Evolutionary conservation across 2,888 invertebrate genomes (phyloP).

Genomic region (Cheilosia pagana): DNA sequence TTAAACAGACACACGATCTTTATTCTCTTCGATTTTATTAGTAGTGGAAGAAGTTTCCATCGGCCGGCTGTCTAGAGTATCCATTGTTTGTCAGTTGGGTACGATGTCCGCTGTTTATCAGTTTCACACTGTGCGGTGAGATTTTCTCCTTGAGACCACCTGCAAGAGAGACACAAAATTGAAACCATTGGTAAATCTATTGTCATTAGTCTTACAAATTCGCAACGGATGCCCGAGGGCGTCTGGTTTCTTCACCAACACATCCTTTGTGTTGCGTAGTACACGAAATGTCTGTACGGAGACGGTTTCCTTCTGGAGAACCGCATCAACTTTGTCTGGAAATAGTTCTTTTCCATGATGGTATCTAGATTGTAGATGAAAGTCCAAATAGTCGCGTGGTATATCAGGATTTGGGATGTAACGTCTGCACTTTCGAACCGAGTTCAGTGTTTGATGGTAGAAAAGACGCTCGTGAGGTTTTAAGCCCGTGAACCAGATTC

Average conservation of each 20-base stretch:
- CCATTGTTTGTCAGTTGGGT: constrained; percentile 92
- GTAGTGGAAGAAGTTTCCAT: constrained; percentile 89
- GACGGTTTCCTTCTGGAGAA: constrained; percentile 88
- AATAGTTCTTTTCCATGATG: constrained; percentile 87
- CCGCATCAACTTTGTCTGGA: constrained; percentile 86
- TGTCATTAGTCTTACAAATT: constrained; percentile 78
- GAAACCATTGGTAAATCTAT: no score
- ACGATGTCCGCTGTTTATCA: constrained; percentile 92
- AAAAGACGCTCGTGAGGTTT: constrained; percentile 84
- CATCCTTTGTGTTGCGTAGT: constrained; percentile 85
- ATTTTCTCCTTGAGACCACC: constrained; percentile 87
- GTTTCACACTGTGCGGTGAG: constrained; percentile 89
- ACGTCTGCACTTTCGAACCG: constrained; percentile 84
- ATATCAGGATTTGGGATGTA: constrained; percentile 80
- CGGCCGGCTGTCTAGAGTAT: constrained; percentile 90
- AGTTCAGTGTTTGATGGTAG: constrained; percentile 85
- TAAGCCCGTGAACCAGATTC: constrained; percentile 81
- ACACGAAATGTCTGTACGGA: constrained; percentile 88
- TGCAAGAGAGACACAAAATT: constrained; percentile 29
- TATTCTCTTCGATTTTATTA: constrained; percentile 78
- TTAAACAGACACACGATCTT: constrained; percentile 6
- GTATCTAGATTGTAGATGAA: constrained; percentile 87
- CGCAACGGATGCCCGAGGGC: constrained; percentile 84
- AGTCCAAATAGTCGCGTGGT: constrained; percentile 89
- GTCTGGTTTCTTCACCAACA: constrained; percentile 81